Evolutionary conservation across 2,113 vertebrate genomes (phyloP), one percentile per base, ranked within the genome.

Genomic region (Oenanthe oenanthe): DNA sequence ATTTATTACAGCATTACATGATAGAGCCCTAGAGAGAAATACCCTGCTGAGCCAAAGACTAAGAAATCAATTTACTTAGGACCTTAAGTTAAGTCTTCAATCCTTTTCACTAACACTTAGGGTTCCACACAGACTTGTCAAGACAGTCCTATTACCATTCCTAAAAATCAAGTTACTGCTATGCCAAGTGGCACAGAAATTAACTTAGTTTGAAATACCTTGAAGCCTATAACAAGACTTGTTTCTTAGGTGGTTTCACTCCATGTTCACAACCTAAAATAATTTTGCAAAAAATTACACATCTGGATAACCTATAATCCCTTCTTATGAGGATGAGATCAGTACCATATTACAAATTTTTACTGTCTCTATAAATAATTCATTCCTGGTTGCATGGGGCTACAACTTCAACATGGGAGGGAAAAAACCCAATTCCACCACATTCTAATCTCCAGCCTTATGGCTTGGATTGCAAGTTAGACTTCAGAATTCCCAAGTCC

Each of bases 401-500:
- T 84, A 70, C 29, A 68, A 17, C 13, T 74, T 71, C 31, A 51
- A 34, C 6, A 45, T 2, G 7, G 13, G 34, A 62, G 7, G 5
- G 2, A 9, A 73, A 48, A 66, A 43, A 8, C 4, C 2, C 24
- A 68, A 73, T 5, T 4, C 22, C 16, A 43, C 3, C 9, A 17
- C 24, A 48, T 29, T 65, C 36, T 20, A 6, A 36, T 24, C 34
- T 80, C 22, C 24, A 88, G 36, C n/a, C 21, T 58, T 34, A 51
- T 0, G 0, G 42, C 18, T 22, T 32, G 18, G 24, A 80, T 2
- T 28, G 13, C 2, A 4, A 89, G 29, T 8, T 32, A 83, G 67
- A 72, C n/a, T 47, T 61, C 40, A 42, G 17, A 72, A 79, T 34
- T 80, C 20, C 6, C 0, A 6, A 56, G 20, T 29, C 22, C 8